These are phyloP conservation scores for Corythornis vintsioides DNA, from an alignment of 2,113 vertebrate species.

Conservation along the genomic window DNA sequence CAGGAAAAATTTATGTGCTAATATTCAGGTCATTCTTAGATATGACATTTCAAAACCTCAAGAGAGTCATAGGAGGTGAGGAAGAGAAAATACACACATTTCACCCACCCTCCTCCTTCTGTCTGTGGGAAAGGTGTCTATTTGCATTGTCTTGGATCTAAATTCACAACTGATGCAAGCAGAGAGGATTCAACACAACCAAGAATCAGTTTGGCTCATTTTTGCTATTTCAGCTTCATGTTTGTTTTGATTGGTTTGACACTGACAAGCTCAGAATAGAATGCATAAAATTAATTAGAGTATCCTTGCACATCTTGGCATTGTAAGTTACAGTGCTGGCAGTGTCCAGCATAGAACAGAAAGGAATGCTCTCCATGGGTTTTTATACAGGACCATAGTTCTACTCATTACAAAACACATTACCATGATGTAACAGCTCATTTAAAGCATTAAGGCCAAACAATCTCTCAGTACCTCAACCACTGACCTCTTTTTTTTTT, in stretches of 20 bases:
- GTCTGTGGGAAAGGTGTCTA: not conserved
- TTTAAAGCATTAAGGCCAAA: not conserved
- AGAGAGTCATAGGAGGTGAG: not conserved
- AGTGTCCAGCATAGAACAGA: not conserved
- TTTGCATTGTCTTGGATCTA: not conserved
- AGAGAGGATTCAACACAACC: not conserved
- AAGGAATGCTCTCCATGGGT: not conserved
- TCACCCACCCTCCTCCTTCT: not conserved
- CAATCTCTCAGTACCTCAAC: conserved; percentile 15
- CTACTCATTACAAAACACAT: not conserved
- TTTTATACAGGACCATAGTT: not conserved
- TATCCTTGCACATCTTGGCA: not conserved
- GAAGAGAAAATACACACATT: not conserved
- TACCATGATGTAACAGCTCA: not conserved
- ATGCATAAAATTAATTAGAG: not conserved
- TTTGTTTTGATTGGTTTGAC: not conserved
- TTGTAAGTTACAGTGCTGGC: not conserved
- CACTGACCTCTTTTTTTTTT: conserved; percentile 1
- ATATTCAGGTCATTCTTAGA: not conserved
- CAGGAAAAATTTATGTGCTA: not conserved
- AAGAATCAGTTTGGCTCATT: not conserved
- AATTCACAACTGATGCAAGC: not conserved
- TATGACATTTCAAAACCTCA: not conserved
- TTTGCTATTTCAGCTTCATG: not conserved
- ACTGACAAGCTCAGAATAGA: not conserved